Percentiles rank a stretch among this genome's conserved stretches.
Conservation (phyloP, 2,888 invertebrate genomes). For the Chymomyza amoena region DNA sequence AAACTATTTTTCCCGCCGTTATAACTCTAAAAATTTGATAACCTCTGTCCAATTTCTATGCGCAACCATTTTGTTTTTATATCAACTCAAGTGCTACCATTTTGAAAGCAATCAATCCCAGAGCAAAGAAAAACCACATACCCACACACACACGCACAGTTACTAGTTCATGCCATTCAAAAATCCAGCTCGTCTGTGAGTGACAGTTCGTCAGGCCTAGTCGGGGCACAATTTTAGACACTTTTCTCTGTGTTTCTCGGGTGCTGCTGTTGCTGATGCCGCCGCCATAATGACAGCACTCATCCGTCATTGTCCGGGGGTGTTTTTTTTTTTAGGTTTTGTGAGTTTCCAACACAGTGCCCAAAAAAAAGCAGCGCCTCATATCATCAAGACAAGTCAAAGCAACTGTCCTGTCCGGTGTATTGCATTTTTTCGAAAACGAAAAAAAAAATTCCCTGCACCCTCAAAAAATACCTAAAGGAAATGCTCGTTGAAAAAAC, state of each 20-base stretch:
- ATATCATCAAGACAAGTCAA: constrained; percentile 63
- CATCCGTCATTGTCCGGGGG: constrained; percentile 71
- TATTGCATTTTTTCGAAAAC: constrained; percentile 23
- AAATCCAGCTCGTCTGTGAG: constrained; percentile 29
- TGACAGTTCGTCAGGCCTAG: constrained; percentile 67
- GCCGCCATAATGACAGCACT: constrained; percentile 62
- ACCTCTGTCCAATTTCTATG: not conserved
- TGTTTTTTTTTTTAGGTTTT: constrained; percentile 25
- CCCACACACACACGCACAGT: constrained; percentile 4
- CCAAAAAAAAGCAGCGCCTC: constrained; percentile 57
- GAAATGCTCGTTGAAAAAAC: constrained; percentile 15
- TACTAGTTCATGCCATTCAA: not conserved
- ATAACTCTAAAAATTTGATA: too few relatives aligned
- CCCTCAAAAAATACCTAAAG: constrained; percentile 35
- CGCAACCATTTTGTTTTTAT: constrained; percentile 12
- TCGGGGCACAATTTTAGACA: constrained; percentile 59
- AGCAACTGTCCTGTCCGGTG: constrained; percentile 56
- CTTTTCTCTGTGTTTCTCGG: constrained; percentile 44
- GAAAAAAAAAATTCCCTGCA: constrained; percentile 13
- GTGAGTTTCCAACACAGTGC: constrained; percentile 48
- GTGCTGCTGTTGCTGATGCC: not conserved
- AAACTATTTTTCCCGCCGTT: too few relatives aligned
- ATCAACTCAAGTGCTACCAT: constrained; percentile 31
- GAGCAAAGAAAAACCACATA: constrained; percentile 8
- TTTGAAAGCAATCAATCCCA: constrained; percentile 66